These are phyloP conservation scores for Prorops nasuta DNA, from an alignment of 1,140 invertebrate genomes.

Conservation along the genomic window DNA sequence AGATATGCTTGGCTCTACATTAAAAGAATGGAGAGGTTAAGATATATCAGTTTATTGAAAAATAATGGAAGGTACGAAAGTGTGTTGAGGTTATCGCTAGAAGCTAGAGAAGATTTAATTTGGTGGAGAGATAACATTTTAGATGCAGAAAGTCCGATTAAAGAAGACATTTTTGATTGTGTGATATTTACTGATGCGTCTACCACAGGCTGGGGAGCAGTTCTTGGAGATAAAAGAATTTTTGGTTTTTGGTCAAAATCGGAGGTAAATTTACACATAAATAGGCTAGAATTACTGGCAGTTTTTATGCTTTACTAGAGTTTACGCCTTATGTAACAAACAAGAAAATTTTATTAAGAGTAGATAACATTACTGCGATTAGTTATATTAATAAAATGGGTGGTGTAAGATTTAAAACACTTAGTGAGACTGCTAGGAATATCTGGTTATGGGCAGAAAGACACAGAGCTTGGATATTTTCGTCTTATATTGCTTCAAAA, in stretches of 20 bases:
- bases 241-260: background rate
- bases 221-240: background rate
- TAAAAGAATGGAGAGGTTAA: background rate
- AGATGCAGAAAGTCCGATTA: background rate
- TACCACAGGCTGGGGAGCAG: background rate
- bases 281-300: background rate
- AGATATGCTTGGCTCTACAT: background rate
- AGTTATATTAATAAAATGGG: conserved; percentile 22
- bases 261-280: background rate
- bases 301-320: background rate
- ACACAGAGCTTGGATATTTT: background rate
- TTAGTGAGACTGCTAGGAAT: conserved; percentile 12
- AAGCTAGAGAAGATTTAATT: background rate
- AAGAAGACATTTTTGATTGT: background rate
- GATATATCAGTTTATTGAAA: background rate
- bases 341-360: background rate
- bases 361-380: background rate
- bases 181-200: background rate
- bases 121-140: background rate
- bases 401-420: conserved; percentile 15
- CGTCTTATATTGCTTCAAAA: background rate
- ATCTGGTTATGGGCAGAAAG: conserved; percentile 2
- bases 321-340: background rate
- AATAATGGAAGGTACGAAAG: background rate
- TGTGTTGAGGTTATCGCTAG: background rate